These are phyloP conservation scores for Telenomus remus DNA, from an alignment of 1,140 invertebrate species.

Conservation along the genomic window DNA sequence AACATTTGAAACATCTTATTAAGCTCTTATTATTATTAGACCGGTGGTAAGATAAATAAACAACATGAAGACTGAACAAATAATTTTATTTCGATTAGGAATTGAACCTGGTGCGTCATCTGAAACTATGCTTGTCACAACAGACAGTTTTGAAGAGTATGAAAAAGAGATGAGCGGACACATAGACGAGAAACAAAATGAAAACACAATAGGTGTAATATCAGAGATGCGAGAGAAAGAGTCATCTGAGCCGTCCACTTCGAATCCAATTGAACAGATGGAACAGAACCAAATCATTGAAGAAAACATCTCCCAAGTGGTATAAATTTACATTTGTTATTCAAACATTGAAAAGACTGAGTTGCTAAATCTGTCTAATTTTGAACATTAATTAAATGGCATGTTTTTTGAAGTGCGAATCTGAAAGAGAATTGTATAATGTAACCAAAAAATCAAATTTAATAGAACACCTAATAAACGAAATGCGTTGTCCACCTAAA, in stretches of 20 bases:
- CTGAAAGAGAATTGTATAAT: no score
- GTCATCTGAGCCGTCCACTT: constrained; percentile 31
- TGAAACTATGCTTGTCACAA: constrained; percentile 82
- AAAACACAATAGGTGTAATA: constrained; percentile 73
- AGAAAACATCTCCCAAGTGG: constrained; percentile 61
- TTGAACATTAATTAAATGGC: no score
- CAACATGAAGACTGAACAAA: no score
- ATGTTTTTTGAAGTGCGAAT: no score
- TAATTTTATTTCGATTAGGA: constrained; percentile 46
- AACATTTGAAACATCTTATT: no score
- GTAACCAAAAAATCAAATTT: no score
- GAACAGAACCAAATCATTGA: constrained; percentile 59
- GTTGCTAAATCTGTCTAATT: no score
- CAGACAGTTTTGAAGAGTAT: constrained; percentile 82
- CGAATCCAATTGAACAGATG: constrained; percentile 34
- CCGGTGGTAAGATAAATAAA: no score
- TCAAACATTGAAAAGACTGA: no score
- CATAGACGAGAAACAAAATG: constrained; percentile 75
- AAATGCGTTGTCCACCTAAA: no score
- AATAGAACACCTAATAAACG: no score
- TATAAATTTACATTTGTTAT: constrained; percentile 47
- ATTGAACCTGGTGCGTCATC: constrained; percentile 76
- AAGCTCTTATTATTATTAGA: no score
- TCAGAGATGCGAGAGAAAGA: constrained; percentile 77
- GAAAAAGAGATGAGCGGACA: constrained; percentile 80